Evolutionary conservation across 2,113 vertebrate species (phyloP).

Genomic region (Saguinus imperator): DNA sequence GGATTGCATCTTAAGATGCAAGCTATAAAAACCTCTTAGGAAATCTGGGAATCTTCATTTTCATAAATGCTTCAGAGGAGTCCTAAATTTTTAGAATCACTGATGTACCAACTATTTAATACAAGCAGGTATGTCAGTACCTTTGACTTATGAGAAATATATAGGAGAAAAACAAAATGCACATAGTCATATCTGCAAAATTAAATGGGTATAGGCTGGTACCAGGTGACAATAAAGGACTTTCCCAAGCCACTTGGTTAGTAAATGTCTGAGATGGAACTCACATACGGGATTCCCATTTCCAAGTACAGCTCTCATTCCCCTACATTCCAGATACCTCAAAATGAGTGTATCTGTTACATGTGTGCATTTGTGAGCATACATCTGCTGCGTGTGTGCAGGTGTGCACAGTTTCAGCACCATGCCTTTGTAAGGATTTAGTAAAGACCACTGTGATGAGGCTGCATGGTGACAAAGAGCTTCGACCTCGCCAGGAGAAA

Average conservation of each 20-base stretch:
- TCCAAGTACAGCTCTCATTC: background rate
- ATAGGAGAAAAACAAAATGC: background rate
- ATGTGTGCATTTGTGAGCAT: background rate
- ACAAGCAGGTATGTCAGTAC: background rate
- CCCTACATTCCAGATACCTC: background rate
- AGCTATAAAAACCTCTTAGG: background rate
- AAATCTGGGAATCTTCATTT: background rate
- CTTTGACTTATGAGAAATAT: background rate
- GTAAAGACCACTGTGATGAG: background rate
- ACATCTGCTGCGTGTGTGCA: background rate
- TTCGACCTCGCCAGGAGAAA: background rate
- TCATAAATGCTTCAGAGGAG: background rate
- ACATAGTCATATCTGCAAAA: background rate
- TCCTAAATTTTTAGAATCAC: background rate
- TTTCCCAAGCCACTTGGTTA: background rate
- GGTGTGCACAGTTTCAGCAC: accelerated
- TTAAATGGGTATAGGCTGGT: too few relatives aligned
- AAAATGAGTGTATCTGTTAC: background rate
- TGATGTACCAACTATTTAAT: background rate
- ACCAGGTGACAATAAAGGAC: background rate
- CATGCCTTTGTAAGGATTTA: too few relatives aligned
- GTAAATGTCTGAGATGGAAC: background rate
- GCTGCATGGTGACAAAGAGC: accelerated
- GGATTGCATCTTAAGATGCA: background rate
- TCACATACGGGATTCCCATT: background rate